Percentiles rank a stretch among this genome's conserved stretches.
phyloP scores from a whole-genome alignment of 1,140 invertebrate genomes.

The Amphibalanus amphitrite region DNA sequence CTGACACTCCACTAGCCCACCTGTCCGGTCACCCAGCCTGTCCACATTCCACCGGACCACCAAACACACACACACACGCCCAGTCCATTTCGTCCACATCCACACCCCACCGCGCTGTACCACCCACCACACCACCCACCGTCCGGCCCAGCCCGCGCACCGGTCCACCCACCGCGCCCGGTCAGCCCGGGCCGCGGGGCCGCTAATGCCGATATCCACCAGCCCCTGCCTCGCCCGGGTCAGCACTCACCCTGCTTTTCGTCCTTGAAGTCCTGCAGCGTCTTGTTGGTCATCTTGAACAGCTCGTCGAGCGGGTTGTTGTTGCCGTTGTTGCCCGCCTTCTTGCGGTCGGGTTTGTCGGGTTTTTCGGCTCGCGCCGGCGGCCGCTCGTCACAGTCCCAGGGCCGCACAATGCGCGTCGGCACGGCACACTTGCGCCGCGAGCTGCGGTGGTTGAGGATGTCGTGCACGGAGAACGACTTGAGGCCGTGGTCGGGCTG shows the following conservation, averaged over 20 bases:
- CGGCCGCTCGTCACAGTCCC: constrained; percentile 43
- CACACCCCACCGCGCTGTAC: no score
- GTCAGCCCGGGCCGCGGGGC: no score
- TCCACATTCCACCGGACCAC: no score
- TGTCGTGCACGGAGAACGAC: constrained; percentile 83
- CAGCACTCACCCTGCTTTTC: constrained; percentile 14
- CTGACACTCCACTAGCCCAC: no score
- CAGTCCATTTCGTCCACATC: no score
- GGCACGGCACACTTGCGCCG: constrained; percentile 17
- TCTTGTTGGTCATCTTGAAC: constrained; percentile 35
- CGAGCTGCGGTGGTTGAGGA: constrained; percentile 49
- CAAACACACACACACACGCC: no score
- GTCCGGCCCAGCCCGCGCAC: no score
- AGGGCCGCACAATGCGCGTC: constrained; percentile 59
- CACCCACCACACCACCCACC: no score
- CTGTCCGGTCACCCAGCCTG: no score
- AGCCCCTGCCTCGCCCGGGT: no score
- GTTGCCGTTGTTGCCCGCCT: constrained; percentile 11
- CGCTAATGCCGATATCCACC: no score
- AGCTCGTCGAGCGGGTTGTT: constrained; percentile 28
- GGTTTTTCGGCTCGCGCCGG: constrained; percentile 19
- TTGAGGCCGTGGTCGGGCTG: constrained; percentile 41
- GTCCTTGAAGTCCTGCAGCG: constrained; percentile 30
- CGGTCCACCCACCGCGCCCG: no score
- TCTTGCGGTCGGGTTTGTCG: constrained; percentile 19